phyloP scores from a whole-genome alignment of 2,888 invertebrate genomes.

The Stenchaetothrips biformis region DNA sequence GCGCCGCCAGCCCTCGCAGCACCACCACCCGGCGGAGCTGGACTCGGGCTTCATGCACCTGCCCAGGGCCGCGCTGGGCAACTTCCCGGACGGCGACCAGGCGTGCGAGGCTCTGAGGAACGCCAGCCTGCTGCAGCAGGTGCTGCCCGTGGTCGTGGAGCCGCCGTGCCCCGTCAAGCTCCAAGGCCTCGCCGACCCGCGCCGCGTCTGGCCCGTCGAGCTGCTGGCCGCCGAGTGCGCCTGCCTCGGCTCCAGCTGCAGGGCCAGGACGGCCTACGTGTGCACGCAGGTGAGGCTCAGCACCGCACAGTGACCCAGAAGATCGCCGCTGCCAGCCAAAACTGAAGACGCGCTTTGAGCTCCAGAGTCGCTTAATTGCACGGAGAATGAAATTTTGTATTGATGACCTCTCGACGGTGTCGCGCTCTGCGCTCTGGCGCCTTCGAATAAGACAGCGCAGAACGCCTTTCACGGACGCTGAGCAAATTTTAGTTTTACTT shows the following conservation, averaged over 20 bases:
- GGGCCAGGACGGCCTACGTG: not conserved
- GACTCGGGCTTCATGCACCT: not conserved
- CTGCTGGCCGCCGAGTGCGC: not conserved
- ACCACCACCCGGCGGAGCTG: too few relatives aligned
- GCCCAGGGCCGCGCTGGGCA: not conserved
- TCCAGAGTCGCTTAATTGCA: too few relatives aligned
- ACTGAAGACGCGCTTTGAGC: too few relatives aligned
- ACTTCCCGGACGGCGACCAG: not conserved
- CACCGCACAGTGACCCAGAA: too few relatives aligned
- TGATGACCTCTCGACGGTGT: too few relatives aligned
- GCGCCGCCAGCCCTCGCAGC: too few relatives aligned
- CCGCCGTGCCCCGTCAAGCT: not conserved
- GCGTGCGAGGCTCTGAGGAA: not conserved
- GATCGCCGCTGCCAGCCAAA: too few relatives aligned
- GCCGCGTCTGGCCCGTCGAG: not conserved
- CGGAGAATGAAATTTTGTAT: too few relatives aligned
- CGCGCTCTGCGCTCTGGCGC: too few relatives aligned
- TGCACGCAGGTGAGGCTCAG: constrained; percentile 1
- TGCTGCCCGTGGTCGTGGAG: not conserved
- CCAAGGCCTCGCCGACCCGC: not conserved
- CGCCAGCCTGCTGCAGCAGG: not conserved
- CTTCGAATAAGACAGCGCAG: too few relatives aligned
- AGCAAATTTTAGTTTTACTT: too few relatives aligned
- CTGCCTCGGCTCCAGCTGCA: not conserved
- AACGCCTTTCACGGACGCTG: too few relatives aligned